Evolutionary conservation across 2,113 vertebrate genomes (phyloP).

Genomic region (Phaetusa simplex): DNA sequence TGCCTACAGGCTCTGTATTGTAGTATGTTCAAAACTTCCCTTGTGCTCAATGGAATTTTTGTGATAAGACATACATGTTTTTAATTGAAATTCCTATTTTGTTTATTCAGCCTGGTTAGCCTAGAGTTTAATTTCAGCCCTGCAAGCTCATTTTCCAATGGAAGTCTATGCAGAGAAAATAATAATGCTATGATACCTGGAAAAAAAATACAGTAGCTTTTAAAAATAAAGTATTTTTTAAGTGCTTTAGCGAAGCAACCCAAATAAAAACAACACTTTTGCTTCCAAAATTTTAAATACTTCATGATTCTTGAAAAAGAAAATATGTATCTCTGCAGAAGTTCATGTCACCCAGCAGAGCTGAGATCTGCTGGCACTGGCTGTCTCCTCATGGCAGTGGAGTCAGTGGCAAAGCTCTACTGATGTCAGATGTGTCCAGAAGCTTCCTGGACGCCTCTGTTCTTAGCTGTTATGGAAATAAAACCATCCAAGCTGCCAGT

Average conservation of each 20-base stretch:
- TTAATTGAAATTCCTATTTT: neutral
- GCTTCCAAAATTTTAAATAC: neutral
- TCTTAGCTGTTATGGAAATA: neutral
- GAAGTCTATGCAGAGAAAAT: neutral
- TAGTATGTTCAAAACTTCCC: neutral
- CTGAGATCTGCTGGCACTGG: fast-evolving
- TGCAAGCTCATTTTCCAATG: neutral
- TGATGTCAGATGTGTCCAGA: neutral
- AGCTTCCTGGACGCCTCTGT: neutral
- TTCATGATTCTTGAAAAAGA: neutral
- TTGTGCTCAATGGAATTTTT: neutral
- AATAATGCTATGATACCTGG: neutral
- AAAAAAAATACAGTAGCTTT: neutral
- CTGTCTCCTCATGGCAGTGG: neutral
- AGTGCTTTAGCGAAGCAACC: neutral
- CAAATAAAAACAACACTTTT: neutral
- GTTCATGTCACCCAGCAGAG: fast-evolving
- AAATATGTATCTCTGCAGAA: neutral
- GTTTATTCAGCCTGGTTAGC: neutral
- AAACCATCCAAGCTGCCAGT: neutral
- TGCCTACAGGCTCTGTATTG: neutral
- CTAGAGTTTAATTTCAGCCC: neutral
- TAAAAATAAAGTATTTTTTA: neutral
- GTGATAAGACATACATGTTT: neutral
- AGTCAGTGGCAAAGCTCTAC: neutral